Base-by-base conservation (phyloP, 2,888 invertebrate species). In the Malacosoma neustria region DNA sequence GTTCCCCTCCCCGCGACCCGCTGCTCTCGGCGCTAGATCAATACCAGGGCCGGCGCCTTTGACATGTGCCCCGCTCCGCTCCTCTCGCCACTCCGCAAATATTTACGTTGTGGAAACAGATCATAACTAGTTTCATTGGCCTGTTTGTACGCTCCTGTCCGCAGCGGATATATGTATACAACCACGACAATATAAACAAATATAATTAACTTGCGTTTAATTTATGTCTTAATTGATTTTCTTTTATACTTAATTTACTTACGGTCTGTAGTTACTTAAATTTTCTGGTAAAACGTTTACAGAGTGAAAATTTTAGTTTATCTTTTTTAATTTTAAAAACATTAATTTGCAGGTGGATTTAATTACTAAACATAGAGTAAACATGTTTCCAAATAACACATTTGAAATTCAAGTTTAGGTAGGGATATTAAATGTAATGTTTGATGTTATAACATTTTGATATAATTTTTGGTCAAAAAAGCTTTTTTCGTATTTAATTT, bases 31-130 rank as follows among this genome's bases (percentile, higher is more conserved):
- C 73, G 65, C 72, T 76, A 81, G 82, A 84, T 85, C 84, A 84
- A 85, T 85, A 85, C 81, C 73, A 69, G 64, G 72, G 76, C 73
- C 79, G 73, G 74, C 71, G 79, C 82, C 80, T 82, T 82, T 82
- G 84, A 82, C 84, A 82, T 81, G 81, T 81, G 81, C 77, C 75
- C 72, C 68, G 65, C 69, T 66, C 70, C 72, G 72, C 71, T 66
- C 67, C 73, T 69, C 74, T 68, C 71, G 72, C 72, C 71, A 61
- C 72, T 71, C 73, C 57, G 76, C 81, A 76, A 84, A 85, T 85
- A 84, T 84, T 84, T 85, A 84, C 81, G 72, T 75, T 76, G 74
- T 70, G 75, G 73, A 71, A 76, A 74, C 81, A 72, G 80, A 79
- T 81, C 80, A 80, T 81, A 81, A 77, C 75, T 75, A 74, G 74